Evolutionary conservation across 2,113 vertebrate genomes (phyloP).

Genomic region (Phylloscopus trochiloides): DNA sequence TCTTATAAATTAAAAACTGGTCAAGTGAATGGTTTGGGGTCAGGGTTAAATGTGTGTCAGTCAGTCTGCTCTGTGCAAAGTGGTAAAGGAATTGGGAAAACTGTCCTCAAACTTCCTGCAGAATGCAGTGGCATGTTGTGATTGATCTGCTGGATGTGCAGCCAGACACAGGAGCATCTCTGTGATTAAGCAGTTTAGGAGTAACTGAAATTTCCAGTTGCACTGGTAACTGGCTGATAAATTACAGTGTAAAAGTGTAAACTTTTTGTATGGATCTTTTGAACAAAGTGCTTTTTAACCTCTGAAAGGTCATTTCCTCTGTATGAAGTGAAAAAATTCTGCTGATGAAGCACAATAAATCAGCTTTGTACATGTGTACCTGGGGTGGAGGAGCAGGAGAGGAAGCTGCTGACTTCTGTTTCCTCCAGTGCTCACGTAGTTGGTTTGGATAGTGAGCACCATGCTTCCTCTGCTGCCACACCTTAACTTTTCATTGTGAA

Average conservation of each 20-base stretch:
- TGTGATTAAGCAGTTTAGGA: background rate
- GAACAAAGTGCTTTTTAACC: background rate
- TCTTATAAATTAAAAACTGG: background rate
- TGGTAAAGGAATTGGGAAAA: background rate
- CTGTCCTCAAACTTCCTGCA: background rate
- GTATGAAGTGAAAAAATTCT: background rate
- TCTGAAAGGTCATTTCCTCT: slow-evolving; percentile 1
- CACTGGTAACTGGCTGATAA: background rate
- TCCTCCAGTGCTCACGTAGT: slow-evolving; percentile 8
- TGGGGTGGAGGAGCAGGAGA: background rate
- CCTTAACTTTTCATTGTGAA: slow-evolving; percentile 1
- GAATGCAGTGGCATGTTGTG: rapidly evolving
- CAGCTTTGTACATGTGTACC: background rate
- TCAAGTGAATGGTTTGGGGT: background rate
- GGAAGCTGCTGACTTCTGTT: slow-evolving; percentile 35
- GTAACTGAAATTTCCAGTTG: background rate
- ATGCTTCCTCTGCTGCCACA: slow-evolving; percentile 51
- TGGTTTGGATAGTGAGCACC: slow-evolving; percentile 2
- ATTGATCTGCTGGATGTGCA: background rate
- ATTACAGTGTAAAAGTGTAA: background rate
- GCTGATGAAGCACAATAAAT: background rate
- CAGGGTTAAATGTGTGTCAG: background rate
- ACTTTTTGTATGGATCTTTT: background rate
- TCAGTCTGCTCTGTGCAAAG: background rate
- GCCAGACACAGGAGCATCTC: background rate